These are phyloP conservation scores for Meloidogyne exigua DNA, from an alignment of 1,140 invertebrate genomes.

Conservation along the genomic window DNA sequence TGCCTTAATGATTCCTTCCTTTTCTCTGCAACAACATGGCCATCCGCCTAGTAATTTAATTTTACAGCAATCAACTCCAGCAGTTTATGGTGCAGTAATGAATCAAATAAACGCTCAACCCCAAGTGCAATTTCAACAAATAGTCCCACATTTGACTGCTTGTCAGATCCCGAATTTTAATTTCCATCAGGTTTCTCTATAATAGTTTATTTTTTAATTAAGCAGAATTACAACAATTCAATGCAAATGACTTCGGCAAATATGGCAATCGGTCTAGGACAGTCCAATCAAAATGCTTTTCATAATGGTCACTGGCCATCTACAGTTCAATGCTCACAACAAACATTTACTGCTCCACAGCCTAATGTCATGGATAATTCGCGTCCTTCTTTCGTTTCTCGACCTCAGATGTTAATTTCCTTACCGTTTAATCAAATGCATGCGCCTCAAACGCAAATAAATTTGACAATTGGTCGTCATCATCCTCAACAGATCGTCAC, in stretches of 20 bases:
- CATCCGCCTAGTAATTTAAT: background rate
- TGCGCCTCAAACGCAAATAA: background rate
- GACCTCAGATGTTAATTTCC: background rate
- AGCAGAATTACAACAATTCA: background rate
- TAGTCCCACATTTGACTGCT: background rate
- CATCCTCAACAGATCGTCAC: background rate
- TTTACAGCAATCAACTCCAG: background rate
- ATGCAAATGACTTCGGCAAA: background rate
- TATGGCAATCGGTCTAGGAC: background rate
- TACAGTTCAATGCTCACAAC: background rate
- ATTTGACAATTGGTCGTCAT: background rate
- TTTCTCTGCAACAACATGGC: background rate
- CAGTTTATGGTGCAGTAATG: background rate
- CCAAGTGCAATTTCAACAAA: conserved; percentile 1
- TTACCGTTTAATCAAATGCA: background rate
- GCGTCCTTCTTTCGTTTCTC: background rate
- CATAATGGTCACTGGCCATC: background rate
- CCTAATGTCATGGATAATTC: background rate
- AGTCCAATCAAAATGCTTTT: background rate
- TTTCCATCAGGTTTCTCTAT: background rate
- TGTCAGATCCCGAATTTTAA: too few species aligned
- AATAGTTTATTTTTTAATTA: background rate
- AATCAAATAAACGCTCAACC: background rate
- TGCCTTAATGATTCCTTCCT: background rate
- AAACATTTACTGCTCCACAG: background rate